Evolutionary conservation across 1,140 invertebrate species (phyloP).

Genomic region (Megalopta genalis): DNA sequence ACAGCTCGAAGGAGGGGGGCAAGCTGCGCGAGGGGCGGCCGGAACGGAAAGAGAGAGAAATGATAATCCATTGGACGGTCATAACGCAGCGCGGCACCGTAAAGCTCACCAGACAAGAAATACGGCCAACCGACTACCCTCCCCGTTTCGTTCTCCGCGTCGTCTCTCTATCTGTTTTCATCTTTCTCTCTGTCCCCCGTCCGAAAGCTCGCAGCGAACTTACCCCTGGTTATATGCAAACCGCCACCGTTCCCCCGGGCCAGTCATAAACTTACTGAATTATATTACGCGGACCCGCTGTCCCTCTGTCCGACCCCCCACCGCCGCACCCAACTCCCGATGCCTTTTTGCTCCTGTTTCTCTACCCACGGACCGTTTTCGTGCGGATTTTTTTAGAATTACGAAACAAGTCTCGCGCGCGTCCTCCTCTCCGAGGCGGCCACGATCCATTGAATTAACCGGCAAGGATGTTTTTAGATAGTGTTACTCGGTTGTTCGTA

Average conservation of each 20-base stretch:
- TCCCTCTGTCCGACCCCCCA: slow-evolving; percentile 55
- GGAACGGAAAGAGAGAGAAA: slow-evolving; percentile 68
- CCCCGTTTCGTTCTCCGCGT: slow-evolving; percentile 57
- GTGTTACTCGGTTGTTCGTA: too few species aligned
- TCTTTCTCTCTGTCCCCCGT: slow-evolving; percentile 33
- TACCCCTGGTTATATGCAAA: slow-evolving; percentile 80
- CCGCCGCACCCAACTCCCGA: slow-evolving; percentile 1
- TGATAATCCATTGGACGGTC: slow-evolving; percentile 79
- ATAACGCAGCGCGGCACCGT: slow-evolving; percentile 76
- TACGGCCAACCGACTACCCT: slow-evolving; percentile 75
- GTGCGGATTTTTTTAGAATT: slow-evolving; percentile 27
- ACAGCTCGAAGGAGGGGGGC: not conserved
- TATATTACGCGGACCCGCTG: slow-evolving; percentile 77
- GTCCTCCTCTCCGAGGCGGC: not conserved
- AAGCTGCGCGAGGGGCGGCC: slow-evolving; percentile 27
- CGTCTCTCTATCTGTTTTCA: slow-evolving; percentile 45
- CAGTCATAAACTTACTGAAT: slow-evolving; percentile 81
- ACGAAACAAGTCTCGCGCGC: not conserved
- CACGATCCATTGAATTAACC: too few species aligned
- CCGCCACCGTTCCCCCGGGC: slow-evolving; percentile 76
- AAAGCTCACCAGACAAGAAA: slow-evolving; percentile 80
- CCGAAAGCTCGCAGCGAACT: slow-evolving; percentile 71
- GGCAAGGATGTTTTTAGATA: too few species aligned
- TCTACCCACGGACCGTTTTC: slow-evolving; percentile 26
- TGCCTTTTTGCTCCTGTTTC: slow-evolving; percentile 20